A percentile compares a stretch with the other conserved stretches of the same genome.
Conservation (phyloP, 2,888 invertebrate genomes). For the Diaphora mendica region DNA sequence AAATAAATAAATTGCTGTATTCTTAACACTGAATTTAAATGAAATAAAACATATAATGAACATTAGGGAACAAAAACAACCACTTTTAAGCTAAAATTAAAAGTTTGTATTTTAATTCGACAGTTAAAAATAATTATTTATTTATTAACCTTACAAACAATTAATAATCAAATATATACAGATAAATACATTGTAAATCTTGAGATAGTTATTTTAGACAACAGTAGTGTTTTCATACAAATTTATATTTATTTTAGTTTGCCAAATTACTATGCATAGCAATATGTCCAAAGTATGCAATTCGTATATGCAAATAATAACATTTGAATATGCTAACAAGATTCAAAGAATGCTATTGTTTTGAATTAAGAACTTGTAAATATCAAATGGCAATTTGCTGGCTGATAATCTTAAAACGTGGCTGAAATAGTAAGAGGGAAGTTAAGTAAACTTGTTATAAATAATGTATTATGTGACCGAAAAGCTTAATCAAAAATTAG, state of each 20-base stretch:
- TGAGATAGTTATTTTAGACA: no score
- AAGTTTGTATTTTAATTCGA: no score
- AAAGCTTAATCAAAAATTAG: not conserved
- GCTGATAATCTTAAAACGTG: conserved; percentile 1
- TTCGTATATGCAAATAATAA: conserved; percentile 17
- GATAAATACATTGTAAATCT: no score
- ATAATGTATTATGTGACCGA: not conserved
- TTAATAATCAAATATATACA: no score
- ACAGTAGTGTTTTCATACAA: not conserved
- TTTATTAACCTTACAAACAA: no score
- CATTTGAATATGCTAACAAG: conserved; percentile 25
- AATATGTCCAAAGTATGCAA: conserved; percentile 14
- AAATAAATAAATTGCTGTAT: no score
- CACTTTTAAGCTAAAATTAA: no score
- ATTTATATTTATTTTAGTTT: not conserved
- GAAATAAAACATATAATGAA: not conserved
- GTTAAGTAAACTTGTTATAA: not conserved
- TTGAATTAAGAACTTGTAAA: conserved; percentile 11
- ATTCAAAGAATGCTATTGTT: conserved; percentile 22
- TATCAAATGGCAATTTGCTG: conserved; percentile 5
- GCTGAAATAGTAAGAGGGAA: conserved; percentile 6
- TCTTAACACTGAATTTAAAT: no score
- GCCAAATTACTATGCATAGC: conserved; percentile 9
- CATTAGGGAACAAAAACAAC: not conserved
- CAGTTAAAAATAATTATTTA: no score